A percentile compares a stretch with the other conserved stretches of the same genome.
These are phyloP conservation scores for Mesembrinibis cayennensis DNA, from an alignment of 2,113 vertebrate genomes.

Conservation along the genomic window DNA sequence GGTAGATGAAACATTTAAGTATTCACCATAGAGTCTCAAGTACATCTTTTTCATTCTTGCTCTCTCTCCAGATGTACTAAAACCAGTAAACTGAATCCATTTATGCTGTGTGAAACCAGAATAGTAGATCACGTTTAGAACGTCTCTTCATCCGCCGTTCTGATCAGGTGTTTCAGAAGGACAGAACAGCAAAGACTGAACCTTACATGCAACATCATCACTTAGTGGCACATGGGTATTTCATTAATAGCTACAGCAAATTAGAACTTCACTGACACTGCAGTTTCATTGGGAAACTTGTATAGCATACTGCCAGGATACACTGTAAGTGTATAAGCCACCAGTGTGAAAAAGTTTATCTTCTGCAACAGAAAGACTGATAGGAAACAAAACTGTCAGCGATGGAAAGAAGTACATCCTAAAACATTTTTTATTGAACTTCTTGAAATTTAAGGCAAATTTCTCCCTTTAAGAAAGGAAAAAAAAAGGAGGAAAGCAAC, in stretches of 20 bases:
- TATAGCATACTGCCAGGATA: neutral
- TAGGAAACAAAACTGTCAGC: neutral
- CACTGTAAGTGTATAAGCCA: neutral
- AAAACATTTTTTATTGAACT: neutral
- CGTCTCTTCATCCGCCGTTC: neutral
- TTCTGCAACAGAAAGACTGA: neutral
- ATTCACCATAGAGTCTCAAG: neutral
- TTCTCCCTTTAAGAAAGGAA: neutral
- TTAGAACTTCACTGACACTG: neutral
- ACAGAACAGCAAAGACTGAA: neutral
- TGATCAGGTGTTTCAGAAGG: neutral
- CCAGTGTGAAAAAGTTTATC: neutral
- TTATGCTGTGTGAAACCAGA: neutral
- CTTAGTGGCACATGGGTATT: neutral
- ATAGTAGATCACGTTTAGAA: neutral
- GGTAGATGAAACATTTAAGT: neutral
- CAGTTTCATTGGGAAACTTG: neutral
- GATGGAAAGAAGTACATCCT: neutral
- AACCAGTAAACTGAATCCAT: neutral
- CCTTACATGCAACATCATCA: neutral
- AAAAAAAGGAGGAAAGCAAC: neutral
- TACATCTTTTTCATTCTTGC: neutral
- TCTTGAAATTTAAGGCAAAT: neutral
- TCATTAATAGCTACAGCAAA: neutral
- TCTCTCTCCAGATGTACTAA: neutral